Conservation (phyloP, 2,797 vertebrate species). For the Sorex maritimensis region DNA sequence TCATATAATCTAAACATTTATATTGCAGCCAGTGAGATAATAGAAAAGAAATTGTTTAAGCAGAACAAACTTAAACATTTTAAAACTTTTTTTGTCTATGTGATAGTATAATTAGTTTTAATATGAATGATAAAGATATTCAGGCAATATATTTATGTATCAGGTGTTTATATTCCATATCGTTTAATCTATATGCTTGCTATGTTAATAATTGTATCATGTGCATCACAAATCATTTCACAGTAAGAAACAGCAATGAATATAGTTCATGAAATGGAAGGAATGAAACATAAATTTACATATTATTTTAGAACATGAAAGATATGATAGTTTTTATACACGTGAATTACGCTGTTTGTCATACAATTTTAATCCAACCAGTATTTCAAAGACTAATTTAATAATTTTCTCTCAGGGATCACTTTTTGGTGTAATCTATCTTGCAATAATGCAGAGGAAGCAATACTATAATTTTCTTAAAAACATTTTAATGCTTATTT, state of each 20-base stretch:
- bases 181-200: conserved; percentile 87
- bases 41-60: conserved; percentile 84
- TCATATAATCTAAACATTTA: conserved; percentile 85
- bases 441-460: conserved; percentile 20
- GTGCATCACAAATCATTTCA: conserved; percentile 85
- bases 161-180: conserved; percentile 88
- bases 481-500: neutral
- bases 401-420: conserved; percentile 46
- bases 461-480: neutral
- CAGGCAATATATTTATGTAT: conserved; percentile 84
- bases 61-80: conserved; percentile 88
- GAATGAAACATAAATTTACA: conserved; percentile 77
- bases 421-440: conserved; percentile 25
- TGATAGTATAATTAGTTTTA: conserved; percentile 86
- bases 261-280: conserved; percentile 77
- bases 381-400: conserved; percentile 38
- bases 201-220: conserved; percentile 88
- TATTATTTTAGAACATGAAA: conserved; percentile 71
- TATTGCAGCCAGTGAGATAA: conserved; percentile 66
- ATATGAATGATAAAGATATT: conserved; percentile 88
- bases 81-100: conserved; percentile 85
- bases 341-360: neutral
- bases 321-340: conserved; percentile 32
- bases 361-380: conserved; percentile 35
- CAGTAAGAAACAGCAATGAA: conserved; percentile 67